Percentiles rank a stretch among this genome's conserved stretches.
Evolutionary conservation across 2,888 invertebrate species (phyloP).

Genomic region (Tachina grossa): DNA sequence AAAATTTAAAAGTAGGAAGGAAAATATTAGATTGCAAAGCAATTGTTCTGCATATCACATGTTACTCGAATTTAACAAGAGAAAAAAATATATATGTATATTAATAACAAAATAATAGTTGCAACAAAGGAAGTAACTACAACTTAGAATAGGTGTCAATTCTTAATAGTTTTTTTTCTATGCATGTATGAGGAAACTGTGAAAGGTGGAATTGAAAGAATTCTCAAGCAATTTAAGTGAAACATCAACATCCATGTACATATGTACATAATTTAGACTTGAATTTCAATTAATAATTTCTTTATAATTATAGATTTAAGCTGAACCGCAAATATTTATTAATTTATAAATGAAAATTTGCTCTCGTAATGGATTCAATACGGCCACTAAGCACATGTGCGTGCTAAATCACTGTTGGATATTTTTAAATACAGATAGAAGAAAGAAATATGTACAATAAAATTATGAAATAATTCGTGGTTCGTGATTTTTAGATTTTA

Average conservation of each 20-base stretch:
- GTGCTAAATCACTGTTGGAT: constrained; percentile 16
- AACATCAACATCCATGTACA: neutral
- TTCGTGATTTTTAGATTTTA: constrained; percentile 6
- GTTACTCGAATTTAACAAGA: constrained; percentile 3
- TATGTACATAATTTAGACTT: neutral
- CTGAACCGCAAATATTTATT: constrained; percentile 16
- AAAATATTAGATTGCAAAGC: constrained; percentile 29
- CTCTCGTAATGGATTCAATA: neutral
- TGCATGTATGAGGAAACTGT: neutral
- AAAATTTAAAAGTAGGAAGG: constrained; percentile 28
- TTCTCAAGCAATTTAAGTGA: neutral
- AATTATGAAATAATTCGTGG: constrained; percentile 35
- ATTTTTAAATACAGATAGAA: neutral
- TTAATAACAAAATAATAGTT: constrained; percentile 57
- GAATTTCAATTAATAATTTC: constrained; percentile 11
- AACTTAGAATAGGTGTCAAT: constrained; percentile 60
- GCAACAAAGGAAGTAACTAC: constrained; percentile 14
- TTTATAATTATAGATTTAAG: neutral
- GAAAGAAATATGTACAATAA: neutral
- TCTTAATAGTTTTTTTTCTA: constrained; percentile 50
- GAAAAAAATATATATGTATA: neutral
- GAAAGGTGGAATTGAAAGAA: neutral
- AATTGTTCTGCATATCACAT: constrained; percentile 58
- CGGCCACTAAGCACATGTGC: constrained; percentile 28
- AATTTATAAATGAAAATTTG: constrained; percentile 28